phyloP scores from a whole-genome alignment of 2,888 invertebrate genomes.

The Thecocarcelia acutangulata region DNA sequence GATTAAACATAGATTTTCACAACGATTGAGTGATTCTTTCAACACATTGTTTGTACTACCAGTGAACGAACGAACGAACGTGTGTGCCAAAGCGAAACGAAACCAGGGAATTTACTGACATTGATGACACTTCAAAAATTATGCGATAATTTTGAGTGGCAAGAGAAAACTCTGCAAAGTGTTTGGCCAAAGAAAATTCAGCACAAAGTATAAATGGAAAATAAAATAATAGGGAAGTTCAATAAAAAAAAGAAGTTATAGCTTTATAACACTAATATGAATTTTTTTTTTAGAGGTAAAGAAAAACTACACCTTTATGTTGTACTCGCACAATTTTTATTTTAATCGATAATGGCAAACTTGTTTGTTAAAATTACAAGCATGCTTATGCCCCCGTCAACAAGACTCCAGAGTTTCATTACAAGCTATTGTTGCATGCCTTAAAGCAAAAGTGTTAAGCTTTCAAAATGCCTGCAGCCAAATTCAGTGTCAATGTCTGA shows the following conservation, averaged over 20 bases:
- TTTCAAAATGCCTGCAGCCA: slow-evolving; percentile 44
- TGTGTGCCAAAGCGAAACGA: slow-evolving; percentile 50
- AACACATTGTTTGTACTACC: slow-evolving; percentile 26
- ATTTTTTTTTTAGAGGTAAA: too few relatives aligned
- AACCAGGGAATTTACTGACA: slow-evolving; percentile 48
- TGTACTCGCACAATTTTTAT: neutral
- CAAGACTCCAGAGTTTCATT: slow-evolving; percentile 11
- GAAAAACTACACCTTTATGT: slow-evolving; percentile 3
- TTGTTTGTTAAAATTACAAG: neutral
- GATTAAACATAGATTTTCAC: slow-evolving; percentile 60
- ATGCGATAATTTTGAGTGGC: slow-evolving; percentile 39
- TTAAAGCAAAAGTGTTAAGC: slow-evolving; percentile 28
- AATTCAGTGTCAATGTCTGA: slow-evolving; percentile 65
- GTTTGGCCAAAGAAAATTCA: neutral
- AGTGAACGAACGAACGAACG: slow-evolving; percentile 3
- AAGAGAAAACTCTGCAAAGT: neutral
- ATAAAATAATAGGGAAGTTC: slow-evolving; percentile 40
- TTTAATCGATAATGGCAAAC: slow-evolving; percentile 1
- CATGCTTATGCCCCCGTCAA: neutral
- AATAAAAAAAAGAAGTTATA: slow-evolving; percentile 1
- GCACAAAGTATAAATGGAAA: slow-evolving; percentile 13
- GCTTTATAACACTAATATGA: neutral
- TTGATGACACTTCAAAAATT: slow-evolving; percentile 56
- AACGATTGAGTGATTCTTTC: slow-evolving; percentile 59
- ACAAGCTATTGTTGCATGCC: slow-evolving; percentile 27